These are phyloP conservation scores for Platichthys flesus DNA, from an alignment of 2,113 vertebrate species.

Conservation along the genomic window DNA sequence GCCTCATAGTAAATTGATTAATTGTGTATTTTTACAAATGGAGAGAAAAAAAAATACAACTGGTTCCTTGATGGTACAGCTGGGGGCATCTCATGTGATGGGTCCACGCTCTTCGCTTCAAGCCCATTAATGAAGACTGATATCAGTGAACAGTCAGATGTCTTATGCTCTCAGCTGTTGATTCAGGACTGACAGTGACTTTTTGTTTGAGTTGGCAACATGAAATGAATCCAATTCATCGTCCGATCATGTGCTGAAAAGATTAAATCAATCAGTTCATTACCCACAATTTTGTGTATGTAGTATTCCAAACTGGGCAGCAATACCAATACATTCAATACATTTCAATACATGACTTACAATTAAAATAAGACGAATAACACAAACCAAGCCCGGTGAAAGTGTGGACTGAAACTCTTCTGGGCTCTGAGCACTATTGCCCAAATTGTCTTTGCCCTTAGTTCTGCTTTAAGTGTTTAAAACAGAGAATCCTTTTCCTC, in stretches of 20 bases:
- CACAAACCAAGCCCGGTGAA: too few relatives aligned
- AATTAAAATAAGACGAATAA: too few relatives aligned
- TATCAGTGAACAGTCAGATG: neutral
- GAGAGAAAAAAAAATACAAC: neutral
- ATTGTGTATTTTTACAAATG: neutral
- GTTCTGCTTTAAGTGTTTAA: too few relatives aligned
- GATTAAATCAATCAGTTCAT: neutral
- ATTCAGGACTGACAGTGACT: slow-evolving; percentile 26
- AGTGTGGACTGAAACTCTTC: too few relatives aligned
- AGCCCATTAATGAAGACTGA: slow-evolving; percentile 21
- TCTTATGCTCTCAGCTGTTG: slow-evolving; percentile 15
- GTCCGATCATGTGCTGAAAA: neutral
- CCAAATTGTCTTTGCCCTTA: too few relatives aligned
- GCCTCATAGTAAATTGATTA: neutral
- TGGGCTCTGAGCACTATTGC: too few relatives aligned
- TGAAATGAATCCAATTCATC: neutral
- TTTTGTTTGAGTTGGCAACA: slow-evolving; percentile 14
- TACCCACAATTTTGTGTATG: neutral
- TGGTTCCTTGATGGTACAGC: slow-evolving; percentile 3
- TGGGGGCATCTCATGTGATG: slow-evolving; percentile 58
- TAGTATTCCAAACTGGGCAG: neutral
- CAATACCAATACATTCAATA: too few relatives aligned
- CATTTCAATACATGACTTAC: too few relatives aligned
- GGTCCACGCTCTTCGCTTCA: slow-evolving; percentile 4
- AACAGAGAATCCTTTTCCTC: neutral